Conservation (phyloP, 2,888 invertebrate genomes). For the Drosophila cracens region DNA sequence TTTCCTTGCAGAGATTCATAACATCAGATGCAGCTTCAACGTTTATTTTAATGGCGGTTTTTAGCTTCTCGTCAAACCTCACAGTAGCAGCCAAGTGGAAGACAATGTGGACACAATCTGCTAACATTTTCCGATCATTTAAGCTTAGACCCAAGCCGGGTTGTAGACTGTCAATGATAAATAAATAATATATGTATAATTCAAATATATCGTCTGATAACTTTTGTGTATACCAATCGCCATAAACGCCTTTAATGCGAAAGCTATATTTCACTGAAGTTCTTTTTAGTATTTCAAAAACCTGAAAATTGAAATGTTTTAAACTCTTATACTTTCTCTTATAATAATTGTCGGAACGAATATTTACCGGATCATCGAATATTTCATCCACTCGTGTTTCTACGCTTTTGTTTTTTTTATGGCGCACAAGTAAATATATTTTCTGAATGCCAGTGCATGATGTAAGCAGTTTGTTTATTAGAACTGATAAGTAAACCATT, state of each 20-base stretch:
- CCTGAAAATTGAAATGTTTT: neutral
- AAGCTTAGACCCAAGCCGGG: slow-evolving; percentile 9
- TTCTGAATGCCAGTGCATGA: slow-evolving; percentile 17
- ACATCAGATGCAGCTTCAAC: slow-evolving; percentile 89
- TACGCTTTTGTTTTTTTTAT: slow-evolving; percentile 88
- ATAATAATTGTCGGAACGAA: too few species aligned
- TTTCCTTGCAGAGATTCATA: slow-evolving; percentile 88
- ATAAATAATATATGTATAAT: neutral
- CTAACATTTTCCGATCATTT: slow-evolving; percentile 12
- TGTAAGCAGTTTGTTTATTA: slow-evolving; percentile 20
- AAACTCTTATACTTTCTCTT: neutral
- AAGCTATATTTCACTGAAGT: slow-evolving; percentile 5
- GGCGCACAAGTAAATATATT: slow-evolving; percentile 85
- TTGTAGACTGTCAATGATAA: slow-evolving; percentile 16
- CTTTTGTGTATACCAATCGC: slow-evolving; percentile 20
- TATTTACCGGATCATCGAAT: slow-evolving; percentile 27
- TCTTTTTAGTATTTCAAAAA: slow-evolving; percentile 13
- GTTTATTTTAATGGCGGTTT: slow-evolving; percentile 90
- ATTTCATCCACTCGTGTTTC: slow-evolving; percentile 88
- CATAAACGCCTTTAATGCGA: slow-evolving; percentile 17
- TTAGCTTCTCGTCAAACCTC: slow-evolving; percentile 90
- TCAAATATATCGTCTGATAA: neutral
- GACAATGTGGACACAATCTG: slow-evolving; percentile 86
- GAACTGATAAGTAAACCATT: slow-evolving; percentile 6
- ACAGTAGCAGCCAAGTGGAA: slow-evolving; percentile 88